phyloP scores from a whole-genome alignment of 2,797 vertebrate genomes.

The Numenius phaeopus region DNA sequence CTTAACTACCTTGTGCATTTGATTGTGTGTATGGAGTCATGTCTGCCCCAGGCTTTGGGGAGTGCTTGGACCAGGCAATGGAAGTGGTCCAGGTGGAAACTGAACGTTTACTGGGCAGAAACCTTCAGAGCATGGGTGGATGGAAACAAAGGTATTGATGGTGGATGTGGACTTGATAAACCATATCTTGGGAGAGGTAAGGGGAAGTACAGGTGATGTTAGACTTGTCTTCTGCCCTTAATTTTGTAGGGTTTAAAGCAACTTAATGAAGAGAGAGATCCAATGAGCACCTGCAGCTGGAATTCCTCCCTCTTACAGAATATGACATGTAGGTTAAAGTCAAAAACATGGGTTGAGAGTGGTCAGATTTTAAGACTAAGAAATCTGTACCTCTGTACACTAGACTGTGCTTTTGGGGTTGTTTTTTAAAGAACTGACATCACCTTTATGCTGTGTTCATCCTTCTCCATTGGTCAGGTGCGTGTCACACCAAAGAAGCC shows the following conservation, averaged over 20 bases:
- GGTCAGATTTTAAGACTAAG: background rate
- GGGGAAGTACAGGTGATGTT: background rate
- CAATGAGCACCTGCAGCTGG: background rate
- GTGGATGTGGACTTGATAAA: background rate
- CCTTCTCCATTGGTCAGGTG: background rate
- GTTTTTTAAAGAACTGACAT: background rate
- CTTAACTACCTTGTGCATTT: background rate
- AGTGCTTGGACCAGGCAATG: background rate
- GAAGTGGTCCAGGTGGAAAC: background rate
- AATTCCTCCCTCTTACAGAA: background rate
- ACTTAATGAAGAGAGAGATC: background rate
- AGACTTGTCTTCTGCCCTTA: background rate
- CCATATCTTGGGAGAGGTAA: background rate
- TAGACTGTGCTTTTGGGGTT: background rate
- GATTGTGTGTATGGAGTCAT: background rate
- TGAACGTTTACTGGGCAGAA: background rate
- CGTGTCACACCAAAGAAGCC: background rate
- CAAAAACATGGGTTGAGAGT: background rate
- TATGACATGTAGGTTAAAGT: background rate
- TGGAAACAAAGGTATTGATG: background rate
- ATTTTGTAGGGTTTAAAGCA: background rate
- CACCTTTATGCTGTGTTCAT: background rate
- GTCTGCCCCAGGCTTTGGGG: background rate
- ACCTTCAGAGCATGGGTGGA: accelerated
- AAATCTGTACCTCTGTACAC: background rate